phyloP scores from a whole-genome alignment of 2,888 invertebrate genomes.

The Macrosiphum euphorbiae region DNA sequence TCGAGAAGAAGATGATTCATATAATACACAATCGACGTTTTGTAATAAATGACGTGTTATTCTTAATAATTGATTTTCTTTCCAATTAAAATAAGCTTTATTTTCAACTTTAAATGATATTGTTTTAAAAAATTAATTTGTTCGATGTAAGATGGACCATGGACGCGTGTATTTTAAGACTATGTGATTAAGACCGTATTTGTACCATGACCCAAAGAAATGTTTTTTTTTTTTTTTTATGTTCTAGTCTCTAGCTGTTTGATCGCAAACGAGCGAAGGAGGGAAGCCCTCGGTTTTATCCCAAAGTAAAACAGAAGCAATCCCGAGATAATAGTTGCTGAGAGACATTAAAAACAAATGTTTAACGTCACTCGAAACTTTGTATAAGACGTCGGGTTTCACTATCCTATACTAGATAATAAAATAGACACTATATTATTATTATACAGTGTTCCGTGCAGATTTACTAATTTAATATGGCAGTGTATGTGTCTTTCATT shows the following conservation, averaged over 20 bases:
- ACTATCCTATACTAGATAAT: not conserved
- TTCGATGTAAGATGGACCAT: not conserved
- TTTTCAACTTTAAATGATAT: not conserved
- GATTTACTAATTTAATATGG: not conserved
- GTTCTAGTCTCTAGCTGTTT: not conserved
- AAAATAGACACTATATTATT: not conserved
- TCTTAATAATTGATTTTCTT: not conserved
- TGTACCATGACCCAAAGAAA: not conserved
- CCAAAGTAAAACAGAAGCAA: conserved; percentile 7
- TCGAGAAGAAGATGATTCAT: too few relatives aligned
- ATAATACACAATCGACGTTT: not conserved
- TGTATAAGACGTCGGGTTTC: not conserved
- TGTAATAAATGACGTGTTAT: not conserved
- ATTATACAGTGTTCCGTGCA: not conserved
- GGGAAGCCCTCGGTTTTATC: not conserved
- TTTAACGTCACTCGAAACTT: not conserved
- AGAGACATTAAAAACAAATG: conserved; percentile 30
- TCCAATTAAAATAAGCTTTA: not conserved
- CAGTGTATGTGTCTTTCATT: not conserved
- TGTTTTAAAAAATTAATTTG: not conserved
- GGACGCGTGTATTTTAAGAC: not conserved
- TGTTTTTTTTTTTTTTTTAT: not conserved
- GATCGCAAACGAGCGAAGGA: not conserved
- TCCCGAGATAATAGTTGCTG: not conserved
- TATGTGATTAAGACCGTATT: not conserved